Base-by-base conservation (phyloP, 92 coral and sea anemone species). In the Muricea muricata region DNA sequence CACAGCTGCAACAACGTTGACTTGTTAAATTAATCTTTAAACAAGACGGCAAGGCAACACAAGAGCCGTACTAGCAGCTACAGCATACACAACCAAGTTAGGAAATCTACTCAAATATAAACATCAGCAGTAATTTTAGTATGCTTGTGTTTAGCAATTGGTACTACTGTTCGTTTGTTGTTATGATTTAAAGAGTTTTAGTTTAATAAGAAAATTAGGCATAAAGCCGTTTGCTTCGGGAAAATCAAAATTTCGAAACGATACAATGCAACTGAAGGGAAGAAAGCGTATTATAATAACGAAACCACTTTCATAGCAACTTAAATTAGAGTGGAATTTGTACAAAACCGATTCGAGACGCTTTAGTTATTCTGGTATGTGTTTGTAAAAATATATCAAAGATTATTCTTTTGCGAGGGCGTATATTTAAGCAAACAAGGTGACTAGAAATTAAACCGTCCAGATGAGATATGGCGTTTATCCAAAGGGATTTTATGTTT, bases 321-420 rank as follows among this genome's bases (percentile, higher is more conserved):
- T n/a, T n/a, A n/a, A n/a, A n/a, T n/a, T n/a, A n/a, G n/a, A n/a
- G n/a, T n/a, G n/a, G n/a, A n/a, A n/a, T n/a, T n/a, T n/a, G n/a
- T n/a, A n/a, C n/a, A n/a, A n/a, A n/a, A n/a, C n/a, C n/a, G n/a
- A n/a, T n/a, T n/a, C n/a, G n/a, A n/a, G n/a, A n/a, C n/a, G n/a
- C n/a, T n/a, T n/a, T 1, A 28, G n/a, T 11, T 28, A 26, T 30
- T 63, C 70, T 63, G 70, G 37, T 63, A 63, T 63, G 39, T 32
- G 21, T 63, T 30, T 26, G 70, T 26, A 63, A 63, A 63, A 63
- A 63, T 63, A 8, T 63, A 9, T 13, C 68, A 60, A 60, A 32
- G 37, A 10, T 63, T 20, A 63, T 10, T 30, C 17, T 3, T 63
- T 63, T 63, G 35, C 70, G 70, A 63, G 70, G 70, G 70, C 70